Evolutionary conservation across 2,113 vertebrate genomes (phyloP).

Genomic region (Rhinogobius similis): DNA sequence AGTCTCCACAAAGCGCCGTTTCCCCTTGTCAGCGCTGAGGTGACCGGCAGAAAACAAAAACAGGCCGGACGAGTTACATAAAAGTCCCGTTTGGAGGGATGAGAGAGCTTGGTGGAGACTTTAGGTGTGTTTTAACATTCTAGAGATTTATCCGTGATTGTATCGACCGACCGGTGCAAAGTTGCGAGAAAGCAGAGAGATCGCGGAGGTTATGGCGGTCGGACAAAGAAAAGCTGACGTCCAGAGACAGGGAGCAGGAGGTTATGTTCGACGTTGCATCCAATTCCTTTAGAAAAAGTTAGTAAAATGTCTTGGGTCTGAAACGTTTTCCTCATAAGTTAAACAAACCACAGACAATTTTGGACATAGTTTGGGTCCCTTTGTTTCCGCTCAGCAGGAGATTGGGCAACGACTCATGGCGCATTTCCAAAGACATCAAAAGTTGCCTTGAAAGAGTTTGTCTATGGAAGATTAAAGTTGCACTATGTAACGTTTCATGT

Average conservation of each 20-base stretch:
- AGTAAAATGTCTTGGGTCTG: neutral
- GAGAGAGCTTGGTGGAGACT: neutral
- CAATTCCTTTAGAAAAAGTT: neutral
- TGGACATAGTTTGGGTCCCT: neutral
- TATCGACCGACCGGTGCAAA: neutral
- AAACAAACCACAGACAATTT: neutral
- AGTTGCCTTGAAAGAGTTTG: no score
- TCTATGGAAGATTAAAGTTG: no score
- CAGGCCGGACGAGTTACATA: conserved; percentile 51
- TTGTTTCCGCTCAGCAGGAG: neutral
- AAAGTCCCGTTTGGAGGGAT: conserved; percentile 39
- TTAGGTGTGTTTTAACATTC: neutral
- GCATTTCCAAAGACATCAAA: no score
- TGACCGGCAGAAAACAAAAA: conserved; percentile 40
- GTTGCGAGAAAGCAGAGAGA: neutral
- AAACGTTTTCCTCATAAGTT: no score
- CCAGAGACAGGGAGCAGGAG: neutral
- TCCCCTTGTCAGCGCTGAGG: conserved; percentile 43
- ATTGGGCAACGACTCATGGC: neutral
- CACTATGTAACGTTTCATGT: no score
- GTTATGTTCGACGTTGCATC: neutral
- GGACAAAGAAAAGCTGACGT: no score
- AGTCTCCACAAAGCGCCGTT: conserved; percentile 47
- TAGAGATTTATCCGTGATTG: no score
- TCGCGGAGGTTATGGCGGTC: neutral